Percentiles rank a stretch among this genome's conserved stretches.
These are phyloP conservation scores for Teleogryllus occipitalis DNA, from an alignment of 1,140 invertebrate species.

Conservation along the genomic window DNA sequence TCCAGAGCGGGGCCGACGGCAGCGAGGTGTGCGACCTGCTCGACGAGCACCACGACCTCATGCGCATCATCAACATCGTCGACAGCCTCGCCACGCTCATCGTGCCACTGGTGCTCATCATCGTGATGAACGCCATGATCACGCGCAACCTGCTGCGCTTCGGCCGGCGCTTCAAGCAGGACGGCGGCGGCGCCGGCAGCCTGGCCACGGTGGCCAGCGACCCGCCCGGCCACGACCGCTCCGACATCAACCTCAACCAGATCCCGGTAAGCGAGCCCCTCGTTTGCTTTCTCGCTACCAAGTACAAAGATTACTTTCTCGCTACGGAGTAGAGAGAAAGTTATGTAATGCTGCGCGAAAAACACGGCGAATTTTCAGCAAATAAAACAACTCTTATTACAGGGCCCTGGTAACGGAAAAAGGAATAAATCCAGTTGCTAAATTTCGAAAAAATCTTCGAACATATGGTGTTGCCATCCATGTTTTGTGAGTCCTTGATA, in stretches of 20 bases:
- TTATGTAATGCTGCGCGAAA: no score
- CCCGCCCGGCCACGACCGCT: slow-evolving; percentile 21
- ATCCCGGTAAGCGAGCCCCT: slow-evolving; percentile 36
- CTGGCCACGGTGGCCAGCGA: slow-evolving; percentile 25
- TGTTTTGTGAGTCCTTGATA: no score
- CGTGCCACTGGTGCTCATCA: slow-evolving; percentile 44
- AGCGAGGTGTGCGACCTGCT: slow-evolving; percentile 39
- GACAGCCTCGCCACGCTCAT: slow-evolving; percentile 49
- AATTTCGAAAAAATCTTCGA: no score
- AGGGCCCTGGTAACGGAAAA: no score
- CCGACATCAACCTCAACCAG: slow-evolving; percentile 38
- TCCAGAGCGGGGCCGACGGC: slow-evolving; percentile 33
- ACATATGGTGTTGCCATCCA: no score
- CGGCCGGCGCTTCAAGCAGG: slow-evolving; percentile 36
- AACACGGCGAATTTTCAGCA: no score
- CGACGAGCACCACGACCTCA: slow-evolving; percentile 37
- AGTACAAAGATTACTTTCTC: no score
- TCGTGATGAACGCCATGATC: slow-evolving; percentile 51
- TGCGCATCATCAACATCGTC: slow-evolving; percentile 45
- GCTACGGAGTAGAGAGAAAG: no score
- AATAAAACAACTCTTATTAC: no score
- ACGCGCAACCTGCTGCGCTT: slow-evolving; percentile 41
- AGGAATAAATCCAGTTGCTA: no score
- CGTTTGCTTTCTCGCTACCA: no score
- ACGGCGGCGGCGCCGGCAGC: slow-evolving; percentile 25